phyloP scores from a whole-genome alignment of 2,888 invertebrate genomes.

The Micoletzkya japonica region DNA sequence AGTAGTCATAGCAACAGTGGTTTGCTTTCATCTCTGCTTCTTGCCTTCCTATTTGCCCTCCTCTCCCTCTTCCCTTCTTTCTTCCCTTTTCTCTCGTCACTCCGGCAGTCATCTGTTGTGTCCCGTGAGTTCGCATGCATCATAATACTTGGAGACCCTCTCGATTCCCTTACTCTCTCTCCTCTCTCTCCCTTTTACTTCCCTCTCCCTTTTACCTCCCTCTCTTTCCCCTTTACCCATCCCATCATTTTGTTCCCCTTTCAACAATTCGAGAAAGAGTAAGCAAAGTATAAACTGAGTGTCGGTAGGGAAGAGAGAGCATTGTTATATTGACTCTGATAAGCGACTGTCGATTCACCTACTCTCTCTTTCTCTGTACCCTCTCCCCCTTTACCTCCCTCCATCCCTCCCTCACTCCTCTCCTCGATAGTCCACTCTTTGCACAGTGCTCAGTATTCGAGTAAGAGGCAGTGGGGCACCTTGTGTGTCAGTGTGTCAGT shows the following conservation, averaged over 20 bases:
- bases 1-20: no score
- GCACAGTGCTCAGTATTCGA: constrained; percentile 5
- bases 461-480: neutral
- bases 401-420: constrained; percentile 25
- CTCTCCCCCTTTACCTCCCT: constrained; percentile 29
- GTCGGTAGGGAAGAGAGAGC: no score
- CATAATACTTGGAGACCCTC: neutral
- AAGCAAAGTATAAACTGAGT: no score
- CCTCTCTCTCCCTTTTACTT: constrained; percentile 13
- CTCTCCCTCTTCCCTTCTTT: constrained; percentile 15
- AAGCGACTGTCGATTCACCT: neutral
- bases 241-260: constrained; percentile 28
- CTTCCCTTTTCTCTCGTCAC: constrained; percentile 18
- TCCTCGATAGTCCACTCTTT: neutral
- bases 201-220: constrained; percentile 29
- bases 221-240: constrained; percentile 27
- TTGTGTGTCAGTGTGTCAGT: no score
- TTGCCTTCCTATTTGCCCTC: no score
- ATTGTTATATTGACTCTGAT: constrained; percentile 14
- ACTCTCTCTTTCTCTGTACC: constrained; percentile 28
- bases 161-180: constrained; percentile 7
- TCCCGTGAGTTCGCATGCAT: neutral
- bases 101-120: no score
- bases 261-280: no score
- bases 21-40: no score